A percentile compares a stretch with the other conserved stretches of the same genome.
Evolutionary conservation across 2,888 invertebrate species (phyloP).

Genomic region (Trissonchulus latispiculum): DNA sequence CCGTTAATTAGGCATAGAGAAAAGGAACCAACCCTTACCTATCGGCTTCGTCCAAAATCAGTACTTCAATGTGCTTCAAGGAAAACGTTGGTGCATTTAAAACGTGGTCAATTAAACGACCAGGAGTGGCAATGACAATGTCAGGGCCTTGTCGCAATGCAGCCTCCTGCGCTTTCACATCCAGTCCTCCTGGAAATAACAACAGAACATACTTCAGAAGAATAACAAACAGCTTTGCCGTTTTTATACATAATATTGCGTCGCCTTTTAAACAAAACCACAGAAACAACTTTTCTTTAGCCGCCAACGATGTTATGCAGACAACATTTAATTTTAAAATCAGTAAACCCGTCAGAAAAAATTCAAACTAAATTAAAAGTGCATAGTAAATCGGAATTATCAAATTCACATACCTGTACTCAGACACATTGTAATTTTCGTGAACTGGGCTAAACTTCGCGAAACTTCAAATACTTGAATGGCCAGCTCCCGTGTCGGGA

Average conservation of each 20-base stretch:
- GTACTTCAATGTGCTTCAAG: slow-evolving; percentile 76
- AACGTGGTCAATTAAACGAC: slow-evolving; percentile 90
- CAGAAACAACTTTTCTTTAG: too few species aligned
- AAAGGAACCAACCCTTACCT: too few species aligned
- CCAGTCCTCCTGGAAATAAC: slow-evolving; percentile 50
- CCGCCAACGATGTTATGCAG: too few species aligned
- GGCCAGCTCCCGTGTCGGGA: slow-evolving; percentile 92
- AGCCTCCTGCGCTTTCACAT: slow-evolving; percentile 51
- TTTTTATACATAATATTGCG: too few species aligned
- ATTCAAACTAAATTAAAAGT: too few species aligned
- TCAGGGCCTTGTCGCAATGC: slow-evolving; percentile 72
- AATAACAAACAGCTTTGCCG: too few species aligned
- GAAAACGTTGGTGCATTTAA: slow-evolving; percentile 83
- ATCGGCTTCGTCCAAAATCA: slow-evolving; percentile 68
- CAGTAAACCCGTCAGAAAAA: too few species aligned
- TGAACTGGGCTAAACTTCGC: slow-evolving; percentile 76
- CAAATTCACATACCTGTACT: slow-evolving; percentile 43
- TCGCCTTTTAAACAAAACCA: too few species aligned
- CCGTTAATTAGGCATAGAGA: too few species aligned
- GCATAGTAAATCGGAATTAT: too few species aligned
- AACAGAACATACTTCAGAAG: too few species aligned
- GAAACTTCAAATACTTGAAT: slow-evolving; percentile 94
- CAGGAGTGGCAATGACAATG: slow-evolving; percentile 94
- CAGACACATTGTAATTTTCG: slow-evolving; percentile 49
- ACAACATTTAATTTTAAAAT: too few species aligned